Percentiles rank a stretch among this genome's conserved stretches.
These are phyloP conservation scores for Thaumatotibia leucotreta DNA, from an alignment of 1,140 invertebrate species.

Conservation along the genomic window DNA sequence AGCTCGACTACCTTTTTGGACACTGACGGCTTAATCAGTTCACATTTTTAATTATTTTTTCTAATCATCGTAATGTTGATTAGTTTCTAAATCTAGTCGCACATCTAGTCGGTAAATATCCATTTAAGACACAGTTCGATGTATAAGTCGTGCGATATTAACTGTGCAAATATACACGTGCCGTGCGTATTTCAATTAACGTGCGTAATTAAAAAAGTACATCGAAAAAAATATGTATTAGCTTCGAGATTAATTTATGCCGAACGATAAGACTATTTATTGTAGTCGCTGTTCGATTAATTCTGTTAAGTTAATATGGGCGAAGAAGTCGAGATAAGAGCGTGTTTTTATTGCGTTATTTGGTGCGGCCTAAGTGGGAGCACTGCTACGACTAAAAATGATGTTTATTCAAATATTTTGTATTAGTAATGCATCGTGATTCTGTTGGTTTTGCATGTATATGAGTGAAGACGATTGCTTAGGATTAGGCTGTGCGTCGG, in stretches of 20 bases:
- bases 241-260: constrained; percentile 53
- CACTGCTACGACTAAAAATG: background rate
- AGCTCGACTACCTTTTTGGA: too few relatives aligned
- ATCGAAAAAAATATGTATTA: constrained; percentile 55
- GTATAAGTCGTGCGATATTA: constrained; percentile 8
- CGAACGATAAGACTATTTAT: constrained; percentile 52
- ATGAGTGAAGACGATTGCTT: too few relatives aligned
- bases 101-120: background rate
- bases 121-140: background rate
- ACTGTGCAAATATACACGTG: constrained; percentile 23
- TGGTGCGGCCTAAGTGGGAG: background rate
- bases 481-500: too few relatives aligned
- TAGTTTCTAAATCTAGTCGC: background rate
- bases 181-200: constrained; percentile 53
- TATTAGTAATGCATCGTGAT: too few relatives aligned
- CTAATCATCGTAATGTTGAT: background rate
- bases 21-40: background rate
- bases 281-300: constrained; percentile 43
- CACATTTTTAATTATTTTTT: background rate
- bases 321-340: constrained; percentile 19
- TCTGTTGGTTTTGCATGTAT: too few relatives aligned
- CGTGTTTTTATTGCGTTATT: constrained; percentile 15
- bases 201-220: constrained; percentile 56
- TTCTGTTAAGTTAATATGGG: constrained; percentile 23
- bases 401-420: too few relatives aligned